A percentile compares a stretch with the other conserved stretches of the same genome.
phyloP scores from a whole-genome alignment of 2,113 vertebrate genomes.

The Helogale parvula region DNA sequence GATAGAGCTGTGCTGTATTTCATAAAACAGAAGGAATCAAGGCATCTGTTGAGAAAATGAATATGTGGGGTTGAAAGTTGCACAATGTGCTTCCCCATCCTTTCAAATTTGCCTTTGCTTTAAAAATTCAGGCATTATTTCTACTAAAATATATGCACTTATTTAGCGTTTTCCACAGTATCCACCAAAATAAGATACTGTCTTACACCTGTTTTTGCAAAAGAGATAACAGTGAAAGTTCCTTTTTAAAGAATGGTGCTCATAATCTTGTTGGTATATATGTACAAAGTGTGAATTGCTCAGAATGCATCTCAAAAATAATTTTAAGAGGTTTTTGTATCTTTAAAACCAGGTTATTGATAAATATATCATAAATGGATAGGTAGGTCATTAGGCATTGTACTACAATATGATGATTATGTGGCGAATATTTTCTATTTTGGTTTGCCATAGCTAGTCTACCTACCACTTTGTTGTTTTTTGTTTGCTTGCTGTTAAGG shows the following conservation, averaged over 20 bases:
- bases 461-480: not conserved
- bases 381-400: not conserved
- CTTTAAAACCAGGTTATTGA: not conserved
- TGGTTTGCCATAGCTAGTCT: not conserved
- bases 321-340: not conserved
- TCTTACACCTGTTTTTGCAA: not conserved
- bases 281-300: not conserved
- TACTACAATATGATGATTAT: not conserved
- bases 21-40: constrained; percentile 22
- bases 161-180: not conserved
- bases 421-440: not conserved
- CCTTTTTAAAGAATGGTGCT: not conserved
- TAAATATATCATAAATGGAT: not conserved
- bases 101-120: not conserved
- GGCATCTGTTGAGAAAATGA: not conserved
- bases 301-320: not conserved
- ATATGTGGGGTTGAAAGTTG: not conserved
- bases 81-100: not conserved
- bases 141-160: not conserved
- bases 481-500: not conserved
- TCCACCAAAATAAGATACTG: not conserved
- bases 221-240: not conserved
- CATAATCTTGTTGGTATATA: not conserved
- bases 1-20: not conserved
- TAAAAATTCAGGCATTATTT: not conserved